A percentile compares a stretch with the other conserved stretches of the same genome.
These are phyloP conservation scores for Otus sunia DNA, from an alignment of 2,113 vertebrate genomes.

Conservation along the genomic window DNA sequence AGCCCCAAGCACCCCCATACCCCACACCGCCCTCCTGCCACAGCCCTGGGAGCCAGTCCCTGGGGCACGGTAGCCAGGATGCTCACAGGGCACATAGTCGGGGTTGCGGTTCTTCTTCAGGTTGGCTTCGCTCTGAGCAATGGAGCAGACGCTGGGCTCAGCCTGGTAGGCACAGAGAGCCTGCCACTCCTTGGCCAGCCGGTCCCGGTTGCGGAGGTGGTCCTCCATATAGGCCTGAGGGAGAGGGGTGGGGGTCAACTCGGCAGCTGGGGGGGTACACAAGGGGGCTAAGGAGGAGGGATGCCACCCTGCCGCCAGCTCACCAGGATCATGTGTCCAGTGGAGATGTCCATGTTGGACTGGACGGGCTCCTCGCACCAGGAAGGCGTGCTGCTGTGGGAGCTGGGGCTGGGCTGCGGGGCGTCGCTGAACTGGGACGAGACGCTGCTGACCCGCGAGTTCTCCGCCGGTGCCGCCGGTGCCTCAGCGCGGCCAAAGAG, in stretches of 20 bases:
- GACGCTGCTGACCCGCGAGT: constrained; percentile 93
- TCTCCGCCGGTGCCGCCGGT: constrained; percentile 70
- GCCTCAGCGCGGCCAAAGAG: constrained; percentile 82
- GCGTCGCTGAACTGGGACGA: constrained; percentile 97
- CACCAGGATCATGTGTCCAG: constrained; percentile 98
- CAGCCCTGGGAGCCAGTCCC: background rate
- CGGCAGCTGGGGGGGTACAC: accelerated
- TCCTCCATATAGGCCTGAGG: constrained; percentile 96
- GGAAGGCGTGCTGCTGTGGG: constrained; percentile 95
- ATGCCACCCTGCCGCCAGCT: background rate
- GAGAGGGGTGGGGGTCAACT: background rate
- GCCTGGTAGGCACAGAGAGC: constrained; percentile 94
- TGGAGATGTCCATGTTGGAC: constrained; percentile 99
- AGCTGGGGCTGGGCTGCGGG: constrained; percentile 93
- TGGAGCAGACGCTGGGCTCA: constrained; percentile 84
- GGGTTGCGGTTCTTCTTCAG: constrained; percentile 90
- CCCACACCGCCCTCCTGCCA: background rate
- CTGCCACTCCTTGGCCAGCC: constrained; percentile 95
- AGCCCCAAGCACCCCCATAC: background rate
- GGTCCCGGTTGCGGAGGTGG: constrained; percentile 92
- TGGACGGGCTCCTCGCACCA: constrained; percentile 98
- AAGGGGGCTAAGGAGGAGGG: no score
- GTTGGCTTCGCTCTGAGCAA: constrained; percentile 81
- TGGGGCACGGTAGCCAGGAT: background rate
- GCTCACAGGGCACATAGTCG: constrained; percentile 91